Evolutionary conservation across 2,888 invertebrate genomes (phyloP).

Genomic region (Eristalis intricaria): DNA sequence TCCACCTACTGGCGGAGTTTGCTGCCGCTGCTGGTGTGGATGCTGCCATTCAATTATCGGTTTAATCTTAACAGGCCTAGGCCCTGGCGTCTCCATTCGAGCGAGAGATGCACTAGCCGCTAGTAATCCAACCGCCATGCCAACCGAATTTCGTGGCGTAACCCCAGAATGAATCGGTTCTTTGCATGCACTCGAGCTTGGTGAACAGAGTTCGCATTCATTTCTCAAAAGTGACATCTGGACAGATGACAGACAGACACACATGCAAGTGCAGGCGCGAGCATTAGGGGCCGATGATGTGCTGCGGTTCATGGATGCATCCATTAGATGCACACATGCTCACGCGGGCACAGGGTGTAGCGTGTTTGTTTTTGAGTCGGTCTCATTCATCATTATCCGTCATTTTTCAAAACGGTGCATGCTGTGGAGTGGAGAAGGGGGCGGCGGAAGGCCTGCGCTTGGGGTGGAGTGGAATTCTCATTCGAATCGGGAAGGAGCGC

Average conservation of each 20-base stretch:
- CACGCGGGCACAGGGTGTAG: not conserved
- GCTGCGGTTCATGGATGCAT: conserved; percentile 49
- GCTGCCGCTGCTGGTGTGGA: conserved; percentile 13
- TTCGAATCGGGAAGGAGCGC: conserved; percentile 31
- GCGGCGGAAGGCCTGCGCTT: conserved; percentile 2
- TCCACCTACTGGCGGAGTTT: not conserved
- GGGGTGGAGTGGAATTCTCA: not conserved
- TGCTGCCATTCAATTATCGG: conserved; percentile 70
- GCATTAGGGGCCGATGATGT: conserved; percentile 49
- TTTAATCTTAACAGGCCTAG: conserved; percentile 66
- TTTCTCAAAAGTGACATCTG: conserved; percentile 72
- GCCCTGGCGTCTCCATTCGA: conserved; percentile 35
- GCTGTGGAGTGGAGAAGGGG: not conserved
- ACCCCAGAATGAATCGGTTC: conserved; percentile 58
- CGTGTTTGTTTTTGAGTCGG: conserved; percentile 66
- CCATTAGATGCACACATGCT: conserved; percentile 49
- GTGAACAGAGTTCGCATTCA: conserved; percentile 61
- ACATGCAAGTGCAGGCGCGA: conserved; percentile 40
- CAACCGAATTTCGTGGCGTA: conserved; percentile 38
- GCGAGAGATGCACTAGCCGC: conserved; percentile 7
- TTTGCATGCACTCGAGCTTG: conserved; percentile 1
- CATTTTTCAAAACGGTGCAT: conserved; percentile 69
- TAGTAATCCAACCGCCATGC: conserved; percentile 54
- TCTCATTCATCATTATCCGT: conserved; percentile 72
- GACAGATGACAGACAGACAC: conserved; percentile 69